Evolutionary conservation across 2,888 invertebrate genomes (phyloP), one percentile per base, ranked within the genome.

Genomic region (Noctua fimbriata): DNA sequence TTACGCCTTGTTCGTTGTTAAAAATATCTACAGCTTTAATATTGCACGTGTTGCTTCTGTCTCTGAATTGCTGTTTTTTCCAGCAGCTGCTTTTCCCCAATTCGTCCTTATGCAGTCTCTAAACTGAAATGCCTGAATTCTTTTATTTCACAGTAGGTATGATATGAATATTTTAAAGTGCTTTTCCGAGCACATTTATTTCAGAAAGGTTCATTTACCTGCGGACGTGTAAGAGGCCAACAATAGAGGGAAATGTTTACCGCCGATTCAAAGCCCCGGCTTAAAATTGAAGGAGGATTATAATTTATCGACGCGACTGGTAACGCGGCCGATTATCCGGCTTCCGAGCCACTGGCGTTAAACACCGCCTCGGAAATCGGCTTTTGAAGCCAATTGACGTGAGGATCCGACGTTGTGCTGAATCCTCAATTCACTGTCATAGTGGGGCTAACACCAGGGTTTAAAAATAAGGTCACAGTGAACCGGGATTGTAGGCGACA

Each of bases 271-370:
- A 88, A 85, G 60, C 82, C 32, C 16, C 24, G 63, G 85, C 83
- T 87, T 90, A 84, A 88, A 89, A 84, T 88, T 84, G 74, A 83
- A 87, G 82, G 55, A 83, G 87, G 86, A 82, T 90, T 89, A 87
- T 84, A 87, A 89, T 88, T 89, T 87, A 87, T 85, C 85, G 87
- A 79, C 67, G 80, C 73, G 82, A 55, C 79, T 79, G 78, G 81
- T 89, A 86, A 70, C 76, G 65, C 44, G 73, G 74, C 67, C 84
- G 83, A 90, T 90, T 90, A 90, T 89, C 89, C 82, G 87, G 90
- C 78, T 88, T 89, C 78, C 76, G 80, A 86, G 77, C 80, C 80
- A 85, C 71, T 85, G 82, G 77, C 82, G 79, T 90, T 88, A 84
- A 89, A 88, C 80, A 86, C 78, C 79, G 81, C 60, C 72, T 82